Conservation (phyloP, 2,797 vertebrate genomes). For the Sebastes minor region DNA sequence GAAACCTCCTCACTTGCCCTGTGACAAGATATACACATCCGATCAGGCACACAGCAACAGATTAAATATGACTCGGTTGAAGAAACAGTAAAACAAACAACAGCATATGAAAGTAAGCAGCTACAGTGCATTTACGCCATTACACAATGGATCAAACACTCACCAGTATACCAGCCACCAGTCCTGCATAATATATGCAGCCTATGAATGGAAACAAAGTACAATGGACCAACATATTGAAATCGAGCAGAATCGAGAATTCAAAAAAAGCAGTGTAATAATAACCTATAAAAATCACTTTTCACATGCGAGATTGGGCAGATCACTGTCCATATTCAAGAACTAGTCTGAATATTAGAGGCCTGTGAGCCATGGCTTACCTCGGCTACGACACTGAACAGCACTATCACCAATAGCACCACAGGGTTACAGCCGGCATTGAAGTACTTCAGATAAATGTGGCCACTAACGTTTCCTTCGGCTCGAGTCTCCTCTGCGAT, state of each 20-base stretch:
- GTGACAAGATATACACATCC: background rate
- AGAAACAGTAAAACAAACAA: background rate
- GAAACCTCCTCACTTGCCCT: conserved; percentile 31
- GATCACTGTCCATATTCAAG: too few relatives aligned
- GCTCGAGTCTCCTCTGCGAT: conserved; percentile 85
- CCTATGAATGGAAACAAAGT: conserved; percentile 13
- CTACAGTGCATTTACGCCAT: background rate
- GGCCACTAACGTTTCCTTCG: conserved; percentile 84
- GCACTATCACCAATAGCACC: conserved; percentile 77
- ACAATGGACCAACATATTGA: background rate
- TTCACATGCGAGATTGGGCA: background rate
- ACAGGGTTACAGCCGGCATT: conserved; percentile 78
- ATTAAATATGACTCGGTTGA: background rate
- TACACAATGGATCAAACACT: background rate
- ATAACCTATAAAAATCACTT: background rate
- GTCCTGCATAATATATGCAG: conserved; percentile 88
- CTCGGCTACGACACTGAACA: conserved; percentile 86
- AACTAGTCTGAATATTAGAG: background rate
- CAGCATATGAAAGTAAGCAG: background rate
- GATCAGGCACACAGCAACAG: background rate
- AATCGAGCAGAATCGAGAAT: accelerated
- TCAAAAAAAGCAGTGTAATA: background rate
- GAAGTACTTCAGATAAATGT: conserved; percentile 86
- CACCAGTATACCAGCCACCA: conserved; percentile 95
- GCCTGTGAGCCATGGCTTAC: conserved; percentile 61